Evolutionary conservation across 2,797 vertebrate species (phyloP).

Genomic region (Galago senegalensis): DNA sequence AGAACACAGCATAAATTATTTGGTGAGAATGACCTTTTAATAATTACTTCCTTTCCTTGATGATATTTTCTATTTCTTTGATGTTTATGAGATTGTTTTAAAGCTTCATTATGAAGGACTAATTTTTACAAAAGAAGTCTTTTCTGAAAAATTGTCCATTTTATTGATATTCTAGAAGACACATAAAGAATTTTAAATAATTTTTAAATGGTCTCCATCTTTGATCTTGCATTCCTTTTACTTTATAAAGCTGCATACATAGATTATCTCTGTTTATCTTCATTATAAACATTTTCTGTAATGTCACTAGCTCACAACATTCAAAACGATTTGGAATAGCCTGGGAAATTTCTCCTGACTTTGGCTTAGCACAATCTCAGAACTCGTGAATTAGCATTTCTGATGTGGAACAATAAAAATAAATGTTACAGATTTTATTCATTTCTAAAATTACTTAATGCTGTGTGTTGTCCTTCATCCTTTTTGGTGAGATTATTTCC

Average conservation of each 20-base stretch:
- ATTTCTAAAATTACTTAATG: slow-evolving; percentile 50
- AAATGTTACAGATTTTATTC: neutral
- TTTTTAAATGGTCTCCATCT: neutral
- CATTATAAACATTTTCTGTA: neutral
- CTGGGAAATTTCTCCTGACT: neutral
- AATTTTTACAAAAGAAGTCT: slow-evolving; percentile 12
- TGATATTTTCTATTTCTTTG: neutral
- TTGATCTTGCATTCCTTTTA: neutral
- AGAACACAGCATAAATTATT: neutral
- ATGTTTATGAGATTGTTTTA: neutral
- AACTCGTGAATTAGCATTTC: neutral
- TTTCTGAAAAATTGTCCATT: neutral
- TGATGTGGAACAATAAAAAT: slow-evolving; percentile 13
- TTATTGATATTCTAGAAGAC: neutral
- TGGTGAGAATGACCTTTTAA: neutral
- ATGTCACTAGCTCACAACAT: neutral
- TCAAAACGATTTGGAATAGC: neutral
- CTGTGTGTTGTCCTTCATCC: neutral
- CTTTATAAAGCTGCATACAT: neutral
- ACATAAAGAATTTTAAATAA: neutral
- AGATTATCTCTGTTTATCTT: neutral
- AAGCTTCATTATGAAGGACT: neutral
- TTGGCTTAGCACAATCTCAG: neutral
- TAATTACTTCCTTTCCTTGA: neutral
- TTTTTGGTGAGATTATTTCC: neutral